Percentiles rank a stretch among this genome's conserved stretches.
Evolutionary conservation across 2,113 vertebrate genomes (phyloP).

Genomic region (Melanotaenia duboulayi): DNA sequence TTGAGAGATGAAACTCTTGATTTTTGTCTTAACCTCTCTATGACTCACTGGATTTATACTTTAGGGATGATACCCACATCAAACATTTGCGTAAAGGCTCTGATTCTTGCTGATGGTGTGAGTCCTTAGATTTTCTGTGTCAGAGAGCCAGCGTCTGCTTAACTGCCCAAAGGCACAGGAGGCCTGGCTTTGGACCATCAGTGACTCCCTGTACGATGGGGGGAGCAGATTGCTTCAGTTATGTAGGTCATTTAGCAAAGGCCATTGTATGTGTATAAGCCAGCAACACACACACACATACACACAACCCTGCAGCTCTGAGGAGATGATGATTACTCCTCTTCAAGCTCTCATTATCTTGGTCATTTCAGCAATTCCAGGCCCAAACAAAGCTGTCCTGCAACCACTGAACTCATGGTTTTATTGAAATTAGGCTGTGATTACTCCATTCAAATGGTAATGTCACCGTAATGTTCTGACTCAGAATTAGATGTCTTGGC

Average conservation of each 20-base stretch:
- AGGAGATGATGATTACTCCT: constrained; percentile 37
- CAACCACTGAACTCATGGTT: constrained; percentile 10
- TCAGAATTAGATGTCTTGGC: background rate
- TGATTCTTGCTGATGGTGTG: constrained; percentile 11
- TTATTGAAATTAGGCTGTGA: constrained; percentile 31
- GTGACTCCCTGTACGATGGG: constrained; percentile 8
- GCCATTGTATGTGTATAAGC: constrained; percentile 13
- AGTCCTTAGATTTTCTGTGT: constrained; percentile 27
- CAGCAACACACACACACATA: background rate
- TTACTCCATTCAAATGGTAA: constrained; percentile 32
- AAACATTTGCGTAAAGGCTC: background rate
- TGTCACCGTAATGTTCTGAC: constrained; percentile 1
- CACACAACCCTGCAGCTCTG: constrained; percentile 16
- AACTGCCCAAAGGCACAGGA: constrained; percentile 28
- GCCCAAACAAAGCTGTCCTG: constrained; percentile 9
- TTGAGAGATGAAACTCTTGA: background rate
- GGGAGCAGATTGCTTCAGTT: constrained; percentile 51
- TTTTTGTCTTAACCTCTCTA: background rate
- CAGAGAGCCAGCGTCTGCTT: constrained; percentile 20
- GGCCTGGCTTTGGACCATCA: constrained; percentile 19
- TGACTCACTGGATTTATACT: background rate
- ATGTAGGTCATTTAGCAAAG: constrained; percentile 56
- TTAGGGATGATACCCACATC: background rate
- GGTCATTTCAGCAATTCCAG: constrained; percentile 20
- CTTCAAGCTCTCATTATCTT: constrained; percentile 28